phyloP scores from a whole-genome alignment of 2,888 invertebrate species.

The Minunthozetes semirufus region DNA sequence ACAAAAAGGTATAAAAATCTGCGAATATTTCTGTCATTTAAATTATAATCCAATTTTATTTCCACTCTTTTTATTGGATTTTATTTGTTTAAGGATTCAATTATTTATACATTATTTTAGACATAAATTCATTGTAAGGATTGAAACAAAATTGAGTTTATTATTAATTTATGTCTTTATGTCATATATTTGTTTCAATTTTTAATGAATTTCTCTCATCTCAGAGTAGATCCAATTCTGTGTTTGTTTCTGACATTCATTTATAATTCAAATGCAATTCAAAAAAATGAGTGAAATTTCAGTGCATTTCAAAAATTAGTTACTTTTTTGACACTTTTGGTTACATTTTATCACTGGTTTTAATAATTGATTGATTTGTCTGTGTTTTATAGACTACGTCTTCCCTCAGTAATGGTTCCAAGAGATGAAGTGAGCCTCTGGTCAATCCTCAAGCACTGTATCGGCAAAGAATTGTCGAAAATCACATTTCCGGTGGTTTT shows the following conservation, averaged over 20 bases:
- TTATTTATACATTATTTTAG: not conserved
- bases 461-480: constrained; percentile 56
- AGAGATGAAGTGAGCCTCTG: constrained; percentile 74
- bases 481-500: constrained; percentile 54
- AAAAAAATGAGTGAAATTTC: not conserved
- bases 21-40: not conserved
- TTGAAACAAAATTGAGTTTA: not conserved
- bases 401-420: constrained; percentile 42
- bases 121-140: not conserved
- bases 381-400: constrained; percentile 34
- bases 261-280: not conserved
- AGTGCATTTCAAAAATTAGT: not conserved
- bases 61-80: too few species aligned
- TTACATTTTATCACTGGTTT: not conserved
- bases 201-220: too few species aligned
- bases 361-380: not conserved
- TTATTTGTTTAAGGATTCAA: too few species aligned
- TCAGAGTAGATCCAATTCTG: too few species aligned
- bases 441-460: constrained; percentile 84
- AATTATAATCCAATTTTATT: not conserved
- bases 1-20: not conserved
- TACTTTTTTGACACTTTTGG: not conserved
- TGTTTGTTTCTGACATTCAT: too few species aligned
- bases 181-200: not conserved
- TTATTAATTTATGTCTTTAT: not conserved